Base-by-base conservation (phyloP, 1,140 invertebrate species). In the Phenacoccus solenopsis region DNA sequence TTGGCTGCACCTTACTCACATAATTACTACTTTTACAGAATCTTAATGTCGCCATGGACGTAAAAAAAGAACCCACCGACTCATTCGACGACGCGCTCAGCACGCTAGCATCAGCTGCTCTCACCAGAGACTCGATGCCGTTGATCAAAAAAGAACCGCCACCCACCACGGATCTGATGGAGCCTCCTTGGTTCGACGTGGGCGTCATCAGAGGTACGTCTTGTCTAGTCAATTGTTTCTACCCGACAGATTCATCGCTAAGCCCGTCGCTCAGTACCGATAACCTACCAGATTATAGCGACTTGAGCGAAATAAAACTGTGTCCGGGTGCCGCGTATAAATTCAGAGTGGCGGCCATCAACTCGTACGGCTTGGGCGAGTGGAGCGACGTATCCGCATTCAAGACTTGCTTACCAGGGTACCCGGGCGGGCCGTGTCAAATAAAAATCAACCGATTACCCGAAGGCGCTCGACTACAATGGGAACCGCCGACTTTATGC, bases 281-380 rank as follows among this genome's bases (percentile, higher is more conserved):
- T 32, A 71, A 73, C 64, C 67, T 76, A 22, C 75, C 75, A 5
- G 72, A 74, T 67, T 75, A 72, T 38, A 49, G 22, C 1, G 72
- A 72, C 32, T 56, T 69, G 16, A 30, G 72, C 7, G 74, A 75
- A 70, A 68, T 75, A 27, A 69, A 73, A 10, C 56, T 98, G 32
- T 91, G 93, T 76, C 91, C 93, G n/a, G 96, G 96, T 61, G 97
- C 94, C 0, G 94, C 94, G 1, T 98, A 99, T 79, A 98, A 97
- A 78, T 98, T 98, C 78, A 84, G 96, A 71, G 92, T 98, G n/a
- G 90, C 94, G 28, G 96, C 91, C 16, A 88, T 98, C 13, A 99
- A 98, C 79, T 88, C 91, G 0, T 96, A 94, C 79, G 96, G 96
- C 0, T 82, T 88, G 74, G 94, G 96, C 21, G 87, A 93, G 25